A percentile compares a stretch with the other conserved stretches of the same genome.
Conservation (phyloP, 2,113 vertebrate genomes). For the Copsychus sechellarum region DNA sequence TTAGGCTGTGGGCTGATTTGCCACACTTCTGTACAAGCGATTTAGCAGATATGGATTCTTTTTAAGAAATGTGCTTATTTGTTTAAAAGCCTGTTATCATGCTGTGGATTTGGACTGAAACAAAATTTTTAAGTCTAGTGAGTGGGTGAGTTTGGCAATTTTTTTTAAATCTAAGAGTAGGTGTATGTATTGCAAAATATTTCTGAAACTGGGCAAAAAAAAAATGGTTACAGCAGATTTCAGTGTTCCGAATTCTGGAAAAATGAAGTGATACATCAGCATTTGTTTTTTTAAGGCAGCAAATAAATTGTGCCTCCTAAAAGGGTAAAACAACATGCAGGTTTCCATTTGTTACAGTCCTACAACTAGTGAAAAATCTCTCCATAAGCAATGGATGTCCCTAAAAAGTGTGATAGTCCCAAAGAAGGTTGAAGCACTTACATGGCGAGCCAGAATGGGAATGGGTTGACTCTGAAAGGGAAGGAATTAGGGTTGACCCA, state of each 20-base stretch:
- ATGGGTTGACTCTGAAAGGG: neutral
- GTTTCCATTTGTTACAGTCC: neutral
- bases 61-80: slow-evolving; percentile 40
- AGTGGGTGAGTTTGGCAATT: slow-evolving; percentile 8
- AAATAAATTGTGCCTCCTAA: neutral
- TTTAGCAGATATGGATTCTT: slow-evolving; percentile 28
- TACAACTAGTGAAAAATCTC: neutral
- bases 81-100: slow-evolving; percentile 40
- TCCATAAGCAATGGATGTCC: neutral
- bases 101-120: slow-evolving; percentile 28
- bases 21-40: neutral
- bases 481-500: neutral
- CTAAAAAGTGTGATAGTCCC: neutral
- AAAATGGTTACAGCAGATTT: neutral
- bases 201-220: slow-evolving; percentile 10
- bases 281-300: slow-evolving; percentile 36
- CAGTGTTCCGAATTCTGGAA: neutral
- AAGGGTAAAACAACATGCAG: neutral
- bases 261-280: slow-evolving; percentile 54
- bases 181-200: slow-evolving; percentile 51
- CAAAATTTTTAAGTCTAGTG: neutral
- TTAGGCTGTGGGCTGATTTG: slow-evolving; percentile 22
- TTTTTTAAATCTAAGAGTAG: neutral
- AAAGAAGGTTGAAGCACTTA: neutral
- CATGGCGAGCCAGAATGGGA: neutral